phyloP scores from a whole-genome alignment of 1,140 invertebrate species.

The Platyscapa corneri region DNA sequence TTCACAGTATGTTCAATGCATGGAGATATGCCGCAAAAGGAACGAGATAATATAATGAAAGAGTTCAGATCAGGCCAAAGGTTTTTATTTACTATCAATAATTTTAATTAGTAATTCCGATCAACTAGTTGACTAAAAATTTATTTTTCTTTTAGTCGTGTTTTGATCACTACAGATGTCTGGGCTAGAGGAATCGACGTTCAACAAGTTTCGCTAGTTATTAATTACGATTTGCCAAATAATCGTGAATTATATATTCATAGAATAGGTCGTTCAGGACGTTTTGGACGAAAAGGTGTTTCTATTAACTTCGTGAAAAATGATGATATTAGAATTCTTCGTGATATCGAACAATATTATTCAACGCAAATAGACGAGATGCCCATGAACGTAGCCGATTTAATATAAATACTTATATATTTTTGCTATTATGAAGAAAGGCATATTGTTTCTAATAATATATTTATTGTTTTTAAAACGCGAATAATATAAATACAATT shows the following conservation, averaged over 20 bases:
- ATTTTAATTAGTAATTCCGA: slow-evolving; percentile 36
- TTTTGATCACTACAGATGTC: slow-evolving; percentile 99
- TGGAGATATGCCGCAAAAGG: slow-evolving; percentile 99
- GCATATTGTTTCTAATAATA: too few species aligned
- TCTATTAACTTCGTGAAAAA: slow-evolving; percentile 99
- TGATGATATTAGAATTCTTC: slow-evolving; percentile 98
- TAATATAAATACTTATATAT: too few species aligned
- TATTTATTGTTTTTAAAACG: too few species aligned
- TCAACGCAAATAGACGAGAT: slow-evolving; percentile 99
- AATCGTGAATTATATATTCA: slow-evolving; percentile 99
- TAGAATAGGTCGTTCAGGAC: slow-evolving; percentile 97
- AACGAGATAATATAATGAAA: slow-evolving; percentile 99
- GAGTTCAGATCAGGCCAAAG: slow-evolving; percentile 97
- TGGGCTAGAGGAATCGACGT: slow-evolving; percentile 99
- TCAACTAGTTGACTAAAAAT: neutral
- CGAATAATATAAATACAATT: too few species aligned
- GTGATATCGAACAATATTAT: slow-evolving; percentile 99
- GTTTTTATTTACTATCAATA: slow-evolving; percentile 70
- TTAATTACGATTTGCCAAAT: slow-evolving; percentile 99
- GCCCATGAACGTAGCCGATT: slow-evolving; percentile 98
- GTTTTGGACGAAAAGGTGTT: slow-evolving; percentile 99
- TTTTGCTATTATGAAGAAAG: too few species aligned
- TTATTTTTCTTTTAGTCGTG: slow-evolving; percentile 84
- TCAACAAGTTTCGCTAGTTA: slow-evolving; percentile 98
- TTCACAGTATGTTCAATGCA: slow-evolving; percentile 99